Conservation (phyloP, 2,113 vertebrate genomes). For the Aspiorhynchus laticeps region DNA sequence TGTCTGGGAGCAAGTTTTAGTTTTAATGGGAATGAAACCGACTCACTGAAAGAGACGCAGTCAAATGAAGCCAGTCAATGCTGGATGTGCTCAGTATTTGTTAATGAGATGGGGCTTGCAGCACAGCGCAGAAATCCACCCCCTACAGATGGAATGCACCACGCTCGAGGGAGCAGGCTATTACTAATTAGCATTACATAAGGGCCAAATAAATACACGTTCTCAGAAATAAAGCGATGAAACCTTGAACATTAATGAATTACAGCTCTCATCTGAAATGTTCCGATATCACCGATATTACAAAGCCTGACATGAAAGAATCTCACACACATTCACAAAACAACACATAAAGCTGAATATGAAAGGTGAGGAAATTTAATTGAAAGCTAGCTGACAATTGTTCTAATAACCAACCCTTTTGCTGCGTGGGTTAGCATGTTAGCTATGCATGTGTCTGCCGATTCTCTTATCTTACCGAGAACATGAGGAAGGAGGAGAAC, state of each 20-base stretch:
- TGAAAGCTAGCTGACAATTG: slow-evolving; percentile 8
- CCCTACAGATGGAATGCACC: slow-evolving; percentile 45
- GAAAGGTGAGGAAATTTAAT: neutral
- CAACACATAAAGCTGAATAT: neutral
- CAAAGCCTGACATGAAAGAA: slow-evolving; percentile 22
- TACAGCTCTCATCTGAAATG: slow-evolving; percentile 63
- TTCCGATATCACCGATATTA: slow-evolving; percentile 24
- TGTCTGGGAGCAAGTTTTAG: slow-evolving; percentile 42
- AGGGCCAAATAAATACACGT: slow-evolving; percentile 57
- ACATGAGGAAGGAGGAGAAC: slow-evolving; percentile 18
- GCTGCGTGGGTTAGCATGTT: neutral
- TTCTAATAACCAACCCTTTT: neutral
- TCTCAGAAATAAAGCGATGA: slow-evolving; percentile 65
- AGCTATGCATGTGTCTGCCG: neutral
- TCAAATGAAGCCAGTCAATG: slow-evolving; percentile 31
- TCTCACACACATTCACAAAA: neutral
- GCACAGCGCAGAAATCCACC: slow-evolving; percentile 19
- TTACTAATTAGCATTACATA: slow-evolving; percentile 56
- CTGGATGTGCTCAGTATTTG: slow-evolving; percentile 42
- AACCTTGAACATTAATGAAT: slow-evolving; percentile 70
- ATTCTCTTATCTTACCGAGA: slow-evolving; percentile 22
- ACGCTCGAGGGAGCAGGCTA: slow-evolving; percentile 44
- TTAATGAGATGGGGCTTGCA: slow-evolving; percentile 50
- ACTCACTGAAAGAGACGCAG: slow-evolving; percentile 39
- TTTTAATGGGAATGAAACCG: slow-evolving; percentile 48